Conservation (phyloP, 1,140 invertebrate species). For the Magallana ariakensis region DNA sequence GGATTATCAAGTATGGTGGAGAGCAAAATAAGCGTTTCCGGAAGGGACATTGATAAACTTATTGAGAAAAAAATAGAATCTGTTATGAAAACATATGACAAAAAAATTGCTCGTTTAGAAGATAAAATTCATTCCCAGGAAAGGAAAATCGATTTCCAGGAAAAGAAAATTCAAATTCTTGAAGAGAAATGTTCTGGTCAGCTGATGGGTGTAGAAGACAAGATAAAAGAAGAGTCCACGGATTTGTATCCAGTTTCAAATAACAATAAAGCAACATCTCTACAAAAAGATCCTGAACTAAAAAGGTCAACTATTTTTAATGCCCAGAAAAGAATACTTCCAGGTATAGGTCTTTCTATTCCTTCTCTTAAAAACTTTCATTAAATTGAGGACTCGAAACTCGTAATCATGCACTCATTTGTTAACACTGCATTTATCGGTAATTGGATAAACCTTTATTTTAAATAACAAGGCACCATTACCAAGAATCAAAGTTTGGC, state of each 20-base stretch:
- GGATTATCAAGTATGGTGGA: neutral
- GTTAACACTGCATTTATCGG: too few species aligned
- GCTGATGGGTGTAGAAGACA: neutral
- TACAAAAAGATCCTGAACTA: neutral
- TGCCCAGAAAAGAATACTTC: neutral
- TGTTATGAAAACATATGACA: neutral
- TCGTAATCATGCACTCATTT: too few species aligned
- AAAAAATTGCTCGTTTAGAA: neutral
- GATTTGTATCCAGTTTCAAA: neutral
- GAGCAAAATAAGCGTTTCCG: neutral
- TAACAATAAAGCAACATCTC: too few species aligned
- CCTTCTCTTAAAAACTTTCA: too few species aligned
- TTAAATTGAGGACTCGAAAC: neutral
- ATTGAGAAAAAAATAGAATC: neutral
- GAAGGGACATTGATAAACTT: neutral
- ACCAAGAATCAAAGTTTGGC: too few species aligned
- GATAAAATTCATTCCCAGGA: neutral
- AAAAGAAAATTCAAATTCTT: neutral
- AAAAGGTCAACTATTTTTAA: neutral
- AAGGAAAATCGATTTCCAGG: neutral
- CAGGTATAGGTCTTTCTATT: neutral
- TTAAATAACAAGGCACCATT: too few species aligned
- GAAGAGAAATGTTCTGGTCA: neutral
- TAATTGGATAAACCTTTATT: too few species aligned
- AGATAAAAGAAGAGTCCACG: neutral